Evolutionary conservation across 2,797 vertebrate genomes (phyloP).

Genomic region (Lycodopsis pacificus): DNA sequence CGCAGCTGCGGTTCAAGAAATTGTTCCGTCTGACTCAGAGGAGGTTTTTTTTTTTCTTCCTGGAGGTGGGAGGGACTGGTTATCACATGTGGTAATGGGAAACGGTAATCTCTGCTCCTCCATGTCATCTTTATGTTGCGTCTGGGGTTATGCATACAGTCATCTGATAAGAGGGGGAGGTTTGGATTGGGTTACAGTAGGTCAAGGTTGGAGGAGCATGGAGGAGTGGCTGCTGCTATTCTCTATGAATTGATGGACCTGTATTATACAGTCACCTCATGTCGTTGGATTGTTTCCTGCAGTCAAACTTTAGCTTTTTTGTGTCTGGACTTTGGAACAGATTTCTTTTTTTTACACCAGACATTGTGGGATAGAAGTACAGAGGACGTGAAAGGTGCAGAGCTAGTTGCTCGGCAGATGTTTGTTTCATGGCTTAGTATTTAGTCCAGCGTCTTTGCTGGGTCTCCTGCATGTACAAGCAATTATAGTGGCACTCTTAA

Average conservation of each 20-base stretch:
- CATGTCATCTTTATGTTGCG: constrained; percentile 69
- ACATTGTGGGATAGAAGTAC: constrained; percentile 9
- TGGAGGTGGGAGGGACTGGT: constrained; percentile 45
- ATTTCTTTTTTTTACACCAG: constrained; percentile 29
- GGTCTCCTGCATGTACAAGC: constrained; percentile 52
- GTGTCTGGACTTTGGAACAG: constrained; percentile 2
- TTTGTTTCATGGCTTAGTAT: constrained; percentile 62
- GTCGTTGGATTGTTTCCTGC: constrained; percentile 40
- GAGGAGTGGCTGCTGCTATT: constrained; percentile 35
- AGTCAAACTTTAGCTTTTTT: constrained; percentile 23
- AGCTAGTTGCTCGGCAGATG: constrained; percentile 38
- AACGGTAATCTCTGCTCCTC: constrained; percentile 57
- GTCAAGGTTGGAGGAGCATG: constrained; percentile 60
- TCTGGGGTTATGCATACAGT: constrained; percentile 65
- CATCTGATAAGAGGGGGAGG: constrained; percentile 69
- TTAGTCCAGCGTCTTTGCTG: constrained; percentile 65
- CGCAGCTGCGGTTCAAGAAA: constrained; percentile 48
- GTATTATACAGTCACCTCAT: constrained; percentile 34
- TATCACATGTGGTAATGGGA: constrained; percentile 60
- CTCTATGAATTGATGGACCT: constrained; percentile 47
- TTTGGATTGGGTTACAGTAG: constrained; percentile 64
- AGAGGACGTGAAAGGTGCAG: constrained; percentile 28
- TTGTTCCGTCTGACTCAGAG: constrained; percentile 42
- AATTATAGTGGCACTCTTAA: constrained; percentile 33
- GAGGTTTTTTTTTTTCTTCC: constrained; percentile 8